Evolutionary conservation across 1,140 invertebrate species (phyloP), one percentile per base, ranked within the genome.

Genomic region (Ladona fulva): DNA sequence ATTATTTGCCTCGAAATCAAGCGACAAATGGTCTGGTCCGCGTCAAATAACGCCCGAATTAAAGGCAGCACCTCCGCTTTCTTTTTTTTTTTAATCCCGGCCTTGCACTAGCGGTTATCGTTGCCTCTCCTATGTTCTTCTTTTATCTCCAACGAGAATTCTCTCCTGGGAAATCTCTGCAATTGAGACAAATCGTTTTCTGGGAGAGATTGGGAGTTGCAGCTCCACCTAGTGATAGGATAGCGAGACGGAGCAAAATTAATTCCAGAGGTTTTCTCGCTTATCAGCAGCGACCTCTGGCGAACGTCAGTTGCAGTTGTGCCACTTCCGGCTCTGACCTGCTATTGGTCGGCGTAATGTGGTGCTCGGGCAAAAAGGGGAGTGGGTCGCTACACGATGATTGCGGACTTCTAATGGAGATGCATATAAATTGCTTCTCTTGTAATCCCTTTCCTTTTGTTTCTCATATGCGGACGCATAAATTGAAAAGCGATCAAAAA

Each of bases 121-220:
- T 66, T 66, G 5, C 52, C 1, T 66, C 52, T 66, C 12, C 44
- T 19, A 52, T 19, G 10, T 66, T 3, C 12, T 66, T 66, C 52
- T 37, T 37, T 22, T 12, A 66, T 66, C 16, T 16, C n/a, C n/a
- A 66, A 12, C 52, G 16, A 52, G 44, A 66, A 66, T 22, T 22
- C 16, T 66, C 52, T 66, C 52, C n/a, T 22, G 52, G 52, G 52
- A 19, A 66, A 19, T 66, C 3, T 12, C n/a, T 66, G 16, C 12
- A 66, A 66, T 66, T 66, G 52, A 66, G 52, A 66, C 52, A 66
- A 66, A 66, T 66, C 52, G 52, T 66, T 66, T 66, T 66, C n/a
- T 66, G 3, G 16, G 52, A 66, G 52, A 66, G 52, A 66, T 16
- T 12, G 52, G 52, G 52, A 66, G 5, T 22, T 22, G 12, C 52